These are phyloP conservation scores for Drosophila cardini DNA, from an alignment of 1,140 invertebrate species.

Conservation along the genomic window DNA sequence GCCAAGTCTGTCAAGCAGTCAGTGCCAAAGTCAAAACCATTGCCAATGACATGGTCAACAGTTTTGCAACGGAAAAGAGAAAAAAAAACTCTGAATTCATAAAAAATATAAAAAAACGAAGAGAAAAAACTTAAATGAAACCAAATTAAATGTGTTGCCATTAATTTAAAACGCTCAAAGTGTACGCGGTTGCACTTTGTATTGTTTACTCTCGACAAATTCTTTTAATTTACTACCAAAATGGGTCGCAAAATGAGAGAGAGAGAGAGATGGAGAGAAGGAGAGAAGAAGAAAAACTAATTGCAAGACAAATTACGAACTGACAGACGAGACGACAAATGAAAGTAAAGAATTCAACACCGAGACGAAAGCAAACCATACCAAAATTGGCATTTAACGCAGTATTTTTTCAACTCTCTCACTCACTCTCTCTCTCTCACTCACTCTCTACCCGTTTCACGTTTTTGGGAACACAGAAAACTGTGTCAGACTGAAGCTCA, in stretches of 20 bases:
- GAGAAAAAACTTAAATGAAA: constrained; percentile 14
- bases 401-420: not conserved
- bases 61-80: constrained; percentile 32
- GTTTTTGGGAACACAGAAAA: constrained; percentile 35
- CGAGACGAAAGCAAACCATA: constrained; percentile 15
- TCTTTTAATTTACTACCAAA: constrained; percentile 28
- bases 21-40: constrained; percentile 8
- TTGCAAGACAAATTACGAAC: constrained; percentile 30
- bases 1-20: not conserved
- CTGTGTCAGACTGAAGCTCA: not conserved
- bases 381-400: constrained; percentile 35
- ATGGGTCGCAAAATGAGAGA: constrained; percentile 14
- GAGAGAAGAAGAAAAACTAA: constrained; percentile 5
- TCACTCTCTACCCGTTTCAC: not conserved
- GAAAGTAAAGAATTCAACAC: constrained; percentile 33
- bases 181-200: constrained; percentile 15
- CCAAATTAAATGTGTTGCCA: constrained; percentile 28
- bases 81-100: constrained; percentile 8
- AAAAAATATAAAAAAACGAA: constrained; percentile 26
- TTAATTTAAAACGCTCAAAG: constrained; percentile 21
- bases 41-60: constrained; percentile 50
- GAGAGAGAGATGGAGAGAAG: not conserved
- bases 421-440: not conserved
- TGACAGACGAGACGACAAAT: constrained; percentile 5
- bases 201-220: constrained; percentile 23